phyloP scores from a whole-genome alignment of 2,113 vertebrate species.

The Xiphophorus hellerii region DNA sequence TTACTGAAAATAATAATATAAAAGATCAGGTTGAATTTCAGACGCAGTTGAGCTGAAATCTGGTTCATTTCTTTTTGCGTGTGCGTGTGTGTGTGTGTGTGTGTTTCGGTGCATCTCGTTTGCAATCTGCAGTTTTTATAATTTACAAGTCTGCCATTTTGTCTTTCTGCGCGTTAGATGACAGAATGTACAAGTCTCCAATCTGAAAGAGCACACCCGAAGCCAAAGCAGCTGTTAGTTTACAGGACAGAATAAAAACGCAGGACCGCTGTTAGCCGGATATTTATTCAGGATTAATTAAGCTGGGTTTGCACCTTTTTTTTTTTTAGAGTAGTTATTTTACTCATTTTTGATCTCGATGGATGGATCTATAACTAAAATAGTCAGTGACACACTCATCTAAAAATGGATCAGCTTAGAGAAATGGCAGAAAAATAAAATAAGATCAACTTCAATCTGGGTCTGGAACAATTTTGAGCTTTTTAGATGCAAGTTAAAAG shows the following conservation, averaged over 20 bases:
- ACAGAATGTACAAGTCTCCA: neutral
- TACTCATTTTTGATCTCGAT: neutral
- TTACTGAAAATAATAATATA: too few relatives aligned
- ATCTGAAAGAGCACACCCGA: neutral
- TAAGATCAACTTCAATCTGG: neutral
- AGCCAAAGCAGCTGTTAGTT: conserved; percentile 7
- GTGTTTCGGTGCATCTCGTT: neutral
- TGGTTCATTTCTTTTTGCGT: neutral
- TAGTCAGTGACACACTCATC: neutral
- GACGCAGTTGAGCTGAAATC: neutral
- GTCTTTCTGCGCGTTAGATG: neutral
- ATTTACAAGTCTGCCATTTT: too few relatives aligned
- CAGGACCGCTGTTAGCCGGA: neutral
- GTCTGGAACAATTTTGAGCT: neutral
- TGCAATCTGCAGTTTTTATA: neutral
- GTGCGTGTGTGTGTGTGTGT: too few relatives aligned
- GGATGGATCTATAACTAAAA: neutral
- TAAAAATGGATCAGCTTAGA: neutral
- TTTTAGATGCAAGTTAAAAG: neutral
- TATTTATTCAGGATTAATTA: neutral
- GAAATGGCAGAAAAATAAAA: neutral
- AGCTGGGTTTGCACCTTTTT: neutral
- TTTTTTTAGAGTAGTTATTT: neutral
- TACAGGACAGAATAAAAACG: neutral
- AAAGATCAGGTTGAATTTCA: neutral